Evolutionary conservation across 2,888 invertebrate species (phyloP).

Genomic region (Orthonevra nobilis): DNA sequence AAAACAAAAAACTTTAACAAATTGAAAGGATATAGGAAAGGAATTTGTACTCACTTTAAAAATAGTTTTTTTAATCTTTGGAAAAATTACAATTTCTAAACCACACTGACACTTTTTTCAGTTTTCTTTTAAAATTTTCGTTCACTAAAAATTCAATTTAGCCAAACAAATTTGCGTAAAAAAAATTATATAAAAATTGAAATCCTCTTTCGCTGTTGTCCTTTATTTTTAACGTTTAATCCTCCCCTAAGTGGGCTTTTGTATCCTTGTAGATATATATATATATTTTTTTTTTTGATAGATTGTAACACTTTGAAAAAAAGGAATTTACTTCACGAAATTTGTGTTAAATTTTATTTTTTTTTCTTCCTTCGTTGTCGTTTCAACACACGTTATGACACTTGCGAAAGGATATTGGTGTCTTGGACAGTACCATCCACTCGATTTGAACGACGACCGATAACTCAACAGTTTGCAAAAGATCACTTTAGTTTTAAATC

Average conservation of each 20-base stretch:
- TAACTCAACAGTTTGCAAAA: constrained; percentile 68
- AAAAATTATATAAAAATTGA: not conserved
- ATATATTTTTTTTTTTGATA: not conserved
- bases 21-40: too few species aligned
- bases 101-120: too few species aligned
- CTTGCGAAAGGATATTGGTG: constrained; percentile 29
- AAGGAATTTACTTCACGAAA: too few species aligned
- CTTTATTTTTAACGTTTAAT: too few species aligned
- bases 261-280: too few species aligned
- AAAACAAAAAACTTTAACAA: too few species aligned
- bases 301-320: too few species aligned
- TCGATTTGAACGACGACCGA: constrained; percentile 70
- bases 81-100: too few species aligned
- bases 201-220: too few species aligned
- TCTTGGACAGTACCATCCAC: constrained; percentile 55
- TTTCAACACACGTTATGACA: constrained; percentile 47
- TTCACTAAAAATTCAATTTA: constrained; percentile 28
- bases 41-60: too few species aligned
- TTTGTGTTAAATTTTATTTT: not conserved
- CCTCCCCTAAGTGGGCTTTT: too few species aligned
- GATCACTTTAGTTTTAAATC: constrained; percentile 71
- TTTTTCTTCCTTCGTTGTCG: not conserved
- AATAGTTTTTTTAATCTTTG: too few species aligned
- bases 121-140: not conserved
- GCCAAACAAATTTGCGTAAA: constrained; percentile 23